Base-by-base conservation (phyloP, 2,113 vertebrate genomes). In the Pyxicephalus adspersus region DNA sequence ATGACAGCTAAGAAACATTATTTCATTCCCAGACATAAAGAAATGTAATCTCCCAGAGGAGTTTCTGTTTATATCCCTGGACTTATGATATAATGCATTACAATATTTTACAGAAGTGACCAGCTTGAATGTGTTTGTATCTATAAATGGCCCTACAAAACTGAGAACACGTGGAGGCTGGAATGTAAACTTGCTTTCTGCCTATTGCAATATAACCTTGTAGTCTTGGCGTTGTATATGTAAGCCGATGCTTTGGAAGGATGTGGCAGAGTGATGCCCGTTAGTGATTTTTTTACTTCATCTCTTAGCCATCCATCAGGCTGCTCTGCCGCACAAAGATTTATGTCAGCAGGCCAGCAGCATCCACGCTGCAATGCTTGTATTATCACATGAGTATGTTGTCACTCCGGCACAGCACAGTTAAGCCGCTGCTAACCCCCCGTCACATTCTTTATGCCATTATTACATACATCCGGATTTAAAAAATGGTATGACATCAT, bases 101-200 rank as follows among this genome's bases (percentile, higher is more conserved):
- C 34, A 13, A 11, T 58, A 17, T 55, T n/a, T n/a, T n/a, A n/a
- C 52, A 31, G 16, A 34, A 6, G 29, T n/a, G 20, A 22, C 23
- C 26, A 3, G 55, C 31, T 1, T 63, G 31, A 18, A 25, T 22
- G 50, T 51, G 61, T 76, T 60, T 63, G 73, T 50, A 26, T 76
- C 55, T 61, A 76, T 76, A 63, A 60, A 50, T 60, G 3, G 17
- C 17, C 31, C 34, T 26, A 15, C 19, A 7, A 26, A 22, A 63
- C 58, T 60, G 63, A 45, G 58, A 19, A 7, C 73, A 76, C 73
- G 73, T 76, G 73, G 34, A 19, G 1, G 6, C 11, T 51, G 73
- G 57, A 76, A 76, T 63, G 73, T 76, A 76, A 76, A 76, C 73
- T 76, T n/a, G 50, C 67, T 11, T 29, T 52, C 25, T 58, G 16